Base-by-base conservation (phyloP, 2,113 vertebrate species). In the Illadopsis cleaveri region DNA sequence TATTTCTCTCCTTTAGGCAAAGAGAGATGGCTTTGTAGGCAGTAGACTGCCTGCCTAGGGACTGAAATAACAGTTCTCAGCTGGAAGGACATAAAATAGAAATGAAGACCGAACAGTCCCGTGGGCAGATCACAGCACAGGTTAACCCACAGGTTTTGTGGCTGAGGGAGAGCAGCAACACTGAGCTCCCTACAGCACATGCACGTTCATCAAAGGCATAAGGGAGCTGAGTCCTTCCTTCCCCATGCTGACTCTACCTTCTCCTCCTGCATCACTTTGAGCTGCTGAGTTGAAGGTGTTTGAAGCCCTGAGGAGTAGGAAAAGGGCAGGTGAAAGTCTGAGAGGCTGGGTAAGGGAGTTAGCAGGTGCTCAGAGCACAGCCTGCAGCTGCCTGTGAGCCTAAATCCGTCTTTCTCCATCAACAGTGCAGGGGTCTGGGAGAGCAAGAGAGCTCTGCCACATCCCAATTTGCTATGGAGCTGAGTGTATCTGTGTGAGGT, bases 321-420 rank as follows among this genome's bases (percentile, higher is more conserved):
- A 51, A 16, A 69, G 22, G 53, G 30, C 22, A 42, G 82, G 47
- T 35, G 30, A 13, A 54, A 25, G 30, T 81, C 22, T 60, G 68
- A 66, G 60, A 57, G 35, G 30, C 33, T 0, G 1, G 15, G 19
- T 60, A 28, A 37, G 14, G 56, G 76, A 42, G 45, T 44, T 42
- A 30, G 33, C 0, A 0, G 40, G 40, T 65, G 27, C 62, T 83
- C 1, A 1, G 57, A 68, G 53, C 20, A 3, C 23, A 37, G 44
- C 44, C 57, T 57, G 37, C 0, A 0, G 22, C 60, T 83, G 72
- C 31, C 23, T 30, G 1, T 0, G 8, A 56, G 27, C 73, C 8
- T 2, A 0, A 24, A 65, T 68, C 75, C 44, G n/a, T 4, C 2
- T 8, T 60, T 62, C 44, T 62, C 53, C 10, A 18, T 69, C 45